Base-by-base conservation (phyloP, 2,797 vertebrate genomes). In the Chloroceryle inda region DNA sequence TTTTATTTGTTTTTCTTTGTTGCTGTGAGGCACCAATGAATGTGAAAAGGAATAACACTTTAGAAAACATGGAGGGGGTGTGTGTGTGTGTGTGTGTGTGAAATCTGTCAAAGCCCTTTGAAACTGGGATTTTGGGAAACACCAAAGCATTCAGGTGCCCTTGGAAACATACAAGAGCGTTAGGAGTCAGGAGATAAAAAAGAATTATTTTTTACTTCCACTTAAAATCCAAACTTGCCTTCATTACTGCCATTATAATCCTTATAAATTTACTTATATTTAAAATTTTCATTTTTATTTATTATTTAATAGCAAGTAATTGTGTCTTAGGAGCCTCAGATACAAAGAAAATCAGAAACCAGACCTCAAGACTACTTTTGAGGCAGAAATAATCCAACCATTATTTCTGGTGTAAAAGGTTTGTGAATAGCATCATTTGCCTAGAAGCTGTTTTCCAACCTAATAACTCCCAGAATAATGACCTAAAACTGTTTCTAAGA, bases 381-480 rank as follows among this genome's bases (percentile, higher is more conserved):
- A 98, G 95, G 97, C 97, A 98, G 97, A 98, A 98, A 96, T 98
- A 98, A 98, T 98, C 83, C 63, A 97, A 92, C 97, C 92, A 94
- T 98, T 98, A 98, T 98, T 98, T 98, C 97, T 98, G 91, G 96
- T 98, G 96, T 97, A 98, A 98, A 98, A 98, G 94, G 89, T 97
- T 98, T 97, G 95, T 94, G 93, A 98, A 96, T 97, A 97, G 89
- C 97, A 97, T 98, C 93, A 97, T 98, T 98, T 98, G 94, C 98
- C 97, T 97, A 96, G 97, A 96, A 98, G 98, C 97, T 96, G 72
- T 98, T 98, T 98, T 98, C 97, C 97, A 98, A 96, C 97, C 98
- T 98, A 98, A 97, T 98, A 98, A 98, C 96, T 98, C 96, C 92
- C 56, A 7, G 90, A 97, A 98, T 98, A 97, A 97, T 95, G 95